A percentile compares a stretch with the other conserved stretches of the same genome.
phyloP scores from a whole-genome alignment of 2,888 invertebrate genomes.

The Mesorhabditis belari region DNA sequence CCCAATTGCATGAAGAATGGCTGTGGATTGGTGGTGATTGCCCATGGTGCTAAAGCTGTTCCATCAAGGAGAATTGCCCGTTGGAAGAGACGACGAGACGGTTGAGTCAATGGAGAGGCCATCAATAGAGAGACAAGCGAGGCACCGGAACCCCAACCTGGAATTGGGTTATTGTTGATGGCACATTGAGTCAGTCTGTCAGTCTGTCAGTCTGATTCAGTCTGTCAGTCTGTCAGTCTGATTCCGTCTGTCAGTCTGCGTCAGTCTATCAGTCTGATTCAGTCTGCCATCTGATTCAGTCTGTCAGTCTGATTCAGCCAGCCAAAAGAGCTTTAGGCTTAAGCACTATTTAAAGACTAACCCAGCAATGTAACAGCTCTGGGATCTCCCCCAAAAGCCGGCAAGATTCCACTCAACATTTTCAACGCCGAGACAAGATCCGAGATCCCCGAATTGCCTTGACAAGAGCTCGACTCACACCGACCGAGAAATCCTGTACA shows the following conservation, averaged over 20 bases:
- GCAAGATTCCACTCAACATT: constrained; percentile 93
- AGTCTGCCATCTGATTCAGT: no score
- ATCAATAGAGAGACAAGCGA: constrained; percentile 93
- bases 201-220: constrained; percentile 1
- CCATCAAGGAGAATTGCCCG: constrained; percentile 82
- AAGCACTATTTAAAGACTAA: constrained; percentile 5
- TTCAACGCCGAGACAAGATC: constrained; percentile 70
- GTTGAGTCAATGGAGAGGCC: constrained; percentile 75
- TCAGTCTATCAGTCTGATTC: no score
- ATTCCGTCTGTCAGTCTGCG: no score
- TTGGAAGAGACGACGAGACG: constrained; percentile 41
- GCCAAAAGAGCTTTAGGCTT: no score
- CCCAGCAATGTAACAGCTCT: constrained; percentile 81
- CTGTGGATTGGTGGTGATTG: constrained; percentile 43
- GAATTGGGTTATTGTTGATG: neutral
- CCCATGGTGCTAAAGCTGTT: constrained; percentile 63
- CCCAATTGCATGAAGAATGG: constrained; percentile 47
- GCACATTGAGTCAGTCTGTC: neutral
- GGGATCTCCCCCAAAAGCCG: constrained; percentile 87
- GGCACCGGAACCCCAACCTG: constrained; percentile 79
- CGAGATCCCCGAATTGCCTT: constrained; percentile 85
- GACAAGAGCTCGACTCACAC: constrained; percentile 52
- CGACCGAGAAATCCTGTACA: constrained; percentile 57
- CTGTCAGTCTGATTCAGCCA: no score
- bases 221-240: no score